A percentile compares a stretch with the other conserved stretches of the same genome.
Evolutionary conservation across 2,888 invertebrate species (phyloP).

Genomic region (Diaphora mendica): DNA sequence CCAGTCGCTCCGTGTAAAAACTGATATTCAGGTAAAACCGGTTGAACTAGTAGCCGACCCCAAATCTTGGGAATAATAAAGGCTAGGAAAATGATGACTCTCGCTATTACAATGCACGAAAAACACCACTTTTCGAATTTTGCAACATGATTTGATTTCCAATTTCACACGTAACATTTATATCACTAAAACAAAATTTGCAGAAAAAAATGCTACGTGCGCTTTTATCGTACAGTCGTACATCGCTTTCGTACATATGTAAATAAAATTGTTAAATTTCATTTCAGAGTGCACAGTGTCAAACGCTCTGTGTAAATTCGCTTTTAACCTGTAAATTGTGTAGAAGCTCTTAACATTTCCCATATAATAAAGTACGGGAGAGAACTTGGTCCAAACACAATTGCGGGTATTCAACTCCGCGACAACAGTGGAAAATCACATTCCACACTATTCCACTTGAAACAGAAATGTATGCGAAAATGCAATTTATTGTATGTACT

Average conservation of each 20-base stretch:
- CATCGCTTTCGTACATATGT: not conserved
- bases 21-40: no score
- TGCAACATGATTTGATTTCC: not conserved
- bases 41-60: no score
- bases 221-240: not conserved
- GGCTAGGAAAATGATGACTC: no score
- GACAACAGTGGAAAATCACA: constrained; percentile 24
- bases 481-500: constrained; percentile 1
- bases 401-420: constrained; percentile 25
- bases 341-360: constrained; percentile 34
- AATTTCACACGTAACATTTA: not conserved
- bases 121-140: not conserved
- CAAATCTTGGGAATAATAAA: no score
- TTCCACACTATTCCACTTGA: constrained; percentile 8
- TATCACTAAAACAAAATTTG: not conserved
- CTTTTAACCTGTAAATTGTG: constrained; percentile 23
- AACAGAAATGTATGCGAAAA: constrained; percentile 15
- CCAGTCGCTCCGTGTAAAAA: no score
- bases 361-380: constrained; percentile 30
- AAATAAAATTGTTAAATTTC: not conserved
- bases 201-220: not conserved
- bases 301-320: constrained; percentile 18
- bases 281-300: not conserved
- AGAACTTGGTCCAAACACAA: constrained; percentile 23
- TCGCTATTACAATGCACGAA: not conserved